Base-by-base conservation (phyloP, 2,113 vertebrate species). In the Brienomyrus longianalis region DNA sequence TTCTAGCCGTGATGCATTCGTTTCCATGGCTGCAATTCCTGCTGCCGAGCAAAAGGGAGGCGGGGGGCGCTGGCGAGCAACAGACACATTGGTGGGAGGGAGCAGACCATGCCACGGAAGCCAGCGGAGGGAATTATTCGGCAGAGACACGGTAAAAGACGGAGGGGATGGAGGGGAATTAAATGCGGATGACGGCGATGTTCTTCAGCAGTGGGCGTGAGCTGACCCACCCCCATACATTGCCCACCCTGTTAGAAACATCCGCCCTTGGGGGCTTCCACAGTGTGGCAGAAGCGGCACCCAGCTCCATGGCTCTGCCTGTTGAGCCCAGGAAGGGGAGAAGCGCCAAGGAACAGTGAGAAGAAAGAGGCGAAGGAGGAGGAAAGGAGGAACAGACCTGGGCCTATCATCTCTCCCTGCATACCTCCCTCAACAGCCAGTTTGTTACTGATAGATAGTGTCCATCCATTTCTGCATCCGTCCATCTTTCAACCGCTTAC, bases 71-170 rank as follows among this genome's bases (percentile, higher is more conserved):
- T 45, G 59, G 59, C 11, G 84, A 66, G 84, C 35, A 31, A n/a
- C 21, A n/a, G 89, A 80, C 62, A 39, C 86, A 56, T 90, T 47
- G 50, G 62, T 15, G 62, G 85, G 62, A 83, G 89, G 54, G n/a
- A 56, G 74, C 85, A 59, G 66, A 56, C 89, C 2, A 45, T 15
- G 31, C 45, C 35, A 66, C 0, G 31, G 85, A 74, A 90, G 84
- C 89, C 47, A 74, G 83, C n/a, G 47, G 31, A 80, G 62, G 86
- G 90, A 92, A 92, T 90, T 87, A 90, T 91, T 92, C 87, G 89
- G 51, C 89, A 56, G 88, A 77, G 90, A 88, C 80, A 77, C 88
- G 83, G 45, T 83, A 66, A 92, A 92, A 88, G 85, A 89, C 90
- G 59, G 86, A 87, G 51, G 50, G 39, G 77, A 47, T 83, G 51